Evolutionary conservation across 2,113 vertebrate species (phyloP).

Genomic region (Nannobrachium achirus): DNA sequence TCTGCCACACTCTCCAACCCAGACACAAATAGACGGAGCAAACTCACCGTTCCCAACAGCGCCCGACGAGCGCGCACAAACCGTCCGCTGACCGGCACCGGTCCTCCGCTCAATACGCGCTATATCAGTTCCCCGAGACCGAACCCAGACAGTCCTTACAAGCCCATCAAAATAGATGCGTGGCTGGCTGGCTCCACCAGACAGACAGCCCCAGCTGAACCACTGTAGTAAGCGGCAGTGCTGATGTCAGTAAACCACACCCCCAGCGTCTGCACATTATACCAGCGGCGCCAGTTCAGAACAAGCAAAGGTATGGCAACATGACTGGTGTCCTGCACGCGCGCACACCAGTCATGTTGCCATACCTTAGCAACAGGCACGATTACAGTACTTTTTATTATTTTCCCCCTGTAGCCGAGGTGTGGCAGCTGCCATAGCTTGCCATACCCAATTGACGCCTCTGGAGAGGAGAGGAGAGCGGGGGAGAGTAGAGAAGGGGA

Average conservation of each 20-base stretch:
- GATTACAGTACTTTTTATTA: no score
- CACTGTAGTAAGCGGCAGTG: conserved; percentile 44
- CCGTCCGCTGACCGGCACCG: background rate
- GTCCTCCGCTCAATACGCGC: conserved; percentile 7
- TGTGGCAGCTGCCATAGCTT: no score
- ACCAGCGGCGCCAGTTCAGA: no score
- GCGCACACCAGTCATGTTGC: no score
- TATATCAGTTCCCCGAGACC: conserved; percentile 2
- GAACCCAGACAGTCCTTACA: conserved; percentile 34
- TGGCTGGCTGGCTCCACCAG: conserved; percentile 49
- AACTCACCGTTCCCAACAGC: conserved; percentile 64
- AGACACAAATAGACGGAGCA: conserved; percentile 24
- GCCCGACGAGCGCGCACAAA: background rate
- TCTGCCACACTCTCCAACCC: conserved; percentile 22
- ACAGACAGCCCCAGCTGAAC: conserved; percentile 50
- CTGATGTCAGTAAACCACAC: conserved; percentile 72
- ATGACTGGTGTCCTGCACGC: no score
- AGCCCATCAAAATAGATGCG: conserved; percentile 46
- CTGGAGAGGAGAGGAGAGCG: no score
- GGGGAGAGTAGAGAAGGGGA: no score
- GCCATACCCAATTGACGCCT: no score
- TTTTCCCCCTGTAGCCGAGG: no score
- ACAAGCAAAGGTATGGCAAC: no score
- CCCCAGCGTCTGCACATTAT: conserved; percentile 57
- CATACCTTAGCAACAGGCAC: no score